Conservation (phyloP, 2,113 vertebrate species). For the Pteropus alecto region DNA sequence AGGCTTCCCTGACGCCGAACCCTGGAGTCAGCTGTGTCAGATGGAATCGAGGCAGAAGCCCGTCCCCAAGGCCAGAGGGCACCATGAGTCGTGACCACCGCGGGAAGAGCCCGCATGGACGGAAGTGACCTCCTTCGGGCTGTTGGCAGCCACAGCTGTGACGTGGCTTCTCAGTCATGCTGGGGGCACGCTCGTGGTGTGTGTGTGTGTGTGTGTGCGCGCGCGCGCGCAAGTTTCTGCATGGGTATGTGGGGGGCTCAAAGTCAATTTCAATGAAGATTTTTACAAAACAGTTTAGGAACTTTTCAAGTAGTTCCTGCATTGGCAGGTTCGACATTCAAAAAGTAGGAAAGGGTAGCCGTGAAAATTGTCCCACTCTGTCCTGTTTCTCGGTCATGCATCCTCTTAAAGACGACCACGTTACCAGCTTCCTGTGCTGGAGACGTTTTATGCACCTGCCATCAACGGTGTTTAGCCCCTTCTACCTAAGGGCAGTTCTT, state of each 20-base stretch:
- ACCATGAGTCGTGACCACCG: fast-evolving
- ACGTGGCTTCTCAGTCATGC: background rate
- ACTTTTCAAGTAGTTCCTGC: background rate
- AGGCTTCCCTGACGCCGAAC: background rate
- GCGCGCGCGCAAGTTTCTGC: background rate
- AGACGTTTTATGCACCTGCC: fast-evolving
- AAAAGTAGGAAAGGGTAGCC: background rate
- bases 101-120: background rate
- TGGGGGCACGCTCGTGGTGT: fast-evolving
- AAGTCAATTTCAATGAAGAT: background rate
- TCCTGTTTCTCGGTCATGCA: background rate
- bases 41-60: background rate
- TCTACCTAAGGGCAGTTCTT: fast-evolving
- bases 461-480: fast-evolving
- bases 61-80: background rate
- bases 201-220: too few species aligned
- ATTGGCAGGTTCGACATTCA: background rate
- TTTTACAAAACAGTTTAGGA: background rate
- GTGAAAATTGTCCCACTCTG: fast-evolving
- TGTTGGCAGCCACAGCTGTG: background rate
- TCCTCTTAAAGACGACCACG: background rate
- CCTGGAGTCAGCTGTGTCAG: background rate
- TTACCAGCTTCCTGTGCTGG: background rate
- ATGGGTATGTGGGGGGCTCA: fast-evolving
- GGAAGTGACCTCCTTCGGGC: background rate